Evolutionary conservation across 2,888 invertebrate genomes (phyloP), one percentile per base, ranked within the genome.

Genomic region (Lasioglossum pauxillum): DNA sequence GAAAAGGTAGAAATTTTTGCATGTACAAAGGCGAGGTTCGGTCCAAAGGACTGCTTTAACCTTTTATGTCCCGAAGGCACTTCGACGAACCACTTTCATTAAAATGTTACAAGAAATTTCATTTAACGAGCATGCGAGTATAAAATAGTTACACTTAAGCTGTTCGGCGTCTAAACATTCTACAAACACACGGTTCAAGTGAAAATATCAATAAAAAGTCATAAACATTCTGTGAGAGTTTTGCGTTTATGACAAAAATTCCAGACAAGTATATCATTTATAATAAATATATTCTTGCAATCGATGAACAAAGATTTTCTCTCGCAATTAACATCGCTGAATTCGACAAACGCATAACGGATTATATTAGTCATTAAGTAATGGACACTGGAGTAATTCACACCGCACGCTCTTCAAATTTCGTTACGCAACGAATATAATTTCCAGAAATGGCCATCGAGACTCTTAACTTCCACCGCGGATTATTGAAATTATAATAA

Each of bases 11-110:
- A 64, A 12, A 31, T 7, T 64, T 64, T 27, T 16, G n/a, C 64
- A 5, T 64, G 64, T 64, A 64, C 31, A 64, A 64, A 64, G 64
- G 31, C 64, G 16, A 16, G 64, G 27, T 64, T 64, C 64, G 5
- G 16, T 64, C 64, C 64, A 64, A 64, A 64, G 64, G 60, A 16
- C 27, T 64, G 64, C 16, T 64, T 64, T 64, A 64, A 64, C 31
- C 31, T 31, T 64, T 64, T 7, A 31, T 16, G 16, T 31, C 31
- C 31, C 27, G 31, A 31, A 64, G 64, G 64, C 64, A 31, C 16
- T 31, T 31, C 27, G 64, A 27, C 64, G 64, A 31, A 64, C 64
- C 64, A 31, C 31, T 64, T 64, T 64, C 7, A 64, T 64, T 31
- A n/a, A 64, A 60, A 64, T 64, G 64, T 64, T 64, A 27, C 27